These are phyloP conservation scores for Musca domestica DNA, from an alignment of 1,140 invertebrate species.

Conservation along the genomic window DNA sequence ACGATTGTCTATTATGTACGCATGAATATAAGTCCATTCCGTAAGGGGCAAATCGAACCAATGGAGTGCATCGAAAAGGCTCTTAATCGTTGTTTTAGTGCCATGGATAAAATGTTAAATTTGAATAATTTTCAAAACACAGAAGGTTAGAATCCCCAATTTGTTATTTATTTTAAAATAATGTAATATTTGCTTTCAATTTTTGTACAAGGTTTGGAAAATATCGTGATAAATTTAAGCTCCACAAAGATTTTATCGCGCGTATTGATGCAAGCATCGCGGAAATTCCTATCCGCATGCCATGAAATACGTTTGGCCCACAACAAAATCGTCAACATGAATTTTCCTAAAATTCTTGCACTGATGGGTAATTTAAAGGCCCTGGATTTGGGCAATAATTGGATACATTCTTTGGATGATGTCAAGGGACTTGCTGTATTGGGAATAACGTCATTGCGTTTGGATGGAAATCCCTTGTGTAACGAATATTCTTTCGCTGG, in stretches of 20 bases:
- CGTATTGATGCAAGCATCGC: constrained; percentile 33
- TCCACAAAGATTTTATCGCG: constrained; percentile 31
- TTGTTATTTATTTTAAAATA: no score
- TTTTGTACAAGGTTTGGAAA: constrained; percentile 29
- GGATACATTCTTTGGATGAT: constrained; percentile 35
- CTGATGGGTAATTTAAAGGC: constrained; percentile 36
- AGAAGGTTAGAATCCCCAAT: constrained; percentile 15
- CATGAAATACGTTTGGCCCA: constrained; percentile 36
- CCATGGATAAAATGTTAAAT: constrained; percentile 37
- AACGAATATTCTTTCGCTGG: constrained; percentile 51
- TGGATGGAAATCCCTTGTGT: constrained; percentile 58
- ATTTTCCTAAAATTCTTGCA: constrained; percentile 26
- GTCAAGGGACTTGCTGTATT: constrained; percentile 32
- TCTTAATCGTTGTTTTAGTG: constrained; percentile 33
- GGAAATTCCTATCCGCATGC: constrained; percentile 36
- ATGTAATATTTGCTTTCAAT: not conserved
- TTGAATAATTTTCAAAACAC: constrained; percentile 36
- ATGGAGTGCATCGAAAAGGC: constrained; percentile 33
- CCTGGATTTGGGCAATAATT: constrained; percentile 42
- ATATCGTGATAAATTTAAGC: constrained; percentile 37
- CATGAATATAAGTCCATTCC: constrained; percentile 40
- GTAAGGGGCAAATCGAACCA: constrained; percentile 35
- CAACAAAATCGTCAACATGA: constrained; percentile 37
- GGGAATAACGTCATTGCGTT: constrained; percentile 40
- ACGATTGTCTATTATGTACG: constrained; percentile 32